Base-by-base conservation (phyloP, 1,140 invertebrate genomes). In the Cephus cinctus region DNA sequence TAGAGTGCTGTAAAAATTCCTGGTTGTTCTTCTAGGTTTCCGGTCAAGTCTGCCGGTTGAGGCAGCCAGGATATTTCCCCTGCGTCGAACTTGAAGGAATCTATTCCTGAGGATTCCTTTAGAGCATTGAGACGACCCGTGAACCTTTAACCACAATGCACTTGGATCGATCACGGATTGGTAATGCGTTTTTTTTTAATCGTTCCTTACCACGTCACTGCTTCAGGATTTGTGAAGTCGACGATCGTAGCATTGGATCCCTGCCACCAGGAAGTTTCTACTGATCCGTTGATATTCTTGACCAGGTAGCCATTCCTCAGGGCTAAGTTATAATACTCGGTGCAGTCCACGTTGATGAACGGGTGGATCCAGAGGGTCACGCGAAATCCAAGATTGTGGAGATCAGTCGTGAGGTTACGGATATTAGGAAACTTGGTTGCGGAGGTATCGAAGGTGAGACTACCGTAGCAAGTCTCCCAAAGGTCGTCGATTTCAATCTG, bases 21-120 rank as follows among this genome's bases (percentile, higher is more conserved):
- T 0, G 86, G 86, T 22, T 84, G 80, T 8, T 71, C 46, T 20
- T 80, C 65, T 2, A 61, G 31, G 25, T 78, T 59, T 0, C 76
- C 74, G 54, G 69, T 76, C 2, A 83, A 59, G 2, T 73, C 60
- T 1, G 82, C 64, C 55, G 80, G 63, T 65, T 81, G 70, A 56
- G 83, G 84, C 15, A 81, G 56, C 76, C 79, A 86, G 40, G 80
- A 81, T 43, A 73, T 76, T 73, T 95, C 91, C 11, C 94, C 94
- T 8, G 92, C 94, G 71, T 97, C 95, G 64, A 96, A 96, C 69
- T 97, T 97, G 52, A 94, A 92, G 48, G 89, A 87, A 61, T 92
- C 88, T 21, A 98, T 86, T 1, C 83, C 86, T 47, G 81, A 81
- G 1, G 78, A 71, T 0, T 76, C 67, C 50, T 84, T 67, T 2